Evolutionary conservation across 1,140 invertebrate species (phyloP), one percentile per base, ranked within the genome.

Genomic region (Zaprionus africanus): DNA sequence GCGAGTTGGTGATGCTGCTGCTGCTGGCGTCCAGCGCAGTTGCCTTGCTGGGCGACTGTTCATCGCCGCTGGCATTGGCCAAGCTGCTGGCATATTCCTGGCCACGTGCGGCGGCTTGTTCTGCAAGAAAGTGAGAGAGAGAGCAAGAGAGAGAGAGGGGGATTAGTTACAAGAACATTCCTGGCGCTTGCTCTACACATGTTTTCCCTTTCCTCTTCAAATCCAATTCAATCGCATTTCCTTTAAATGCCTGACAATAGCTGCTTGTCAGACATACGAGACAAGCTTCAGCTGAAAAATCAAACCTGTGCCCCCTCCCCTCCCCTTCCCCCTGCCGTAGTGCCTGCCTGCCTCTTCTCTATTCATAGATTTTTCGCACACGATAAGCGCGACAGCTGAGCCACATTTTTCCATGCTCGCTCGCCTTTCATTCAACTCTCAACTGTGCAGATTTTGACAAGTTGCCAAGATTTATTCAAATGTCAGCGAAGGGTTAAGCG

Each of bases 391-490:
- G 78, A 60, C 85, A 90, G 84, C 82, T 85, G 82, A 65, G 73
- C n/a, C 53, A 83, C 82, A 88, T 88, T 76, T 79, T 81, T 88
- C 71, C 84, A 88, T 78, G 82, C 64, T 64, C 74, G 51, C 58
- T 64, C 59, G 74, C 75, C 65, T 57, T 49, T 43, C 63, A 59
- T 53, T 77, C 75, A 64, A 74, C 59, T 53, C 59, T 66, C 77
- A 22, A 22, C 22, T 46, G 81, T 46, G 81, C 69, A 76, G 80
- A 87, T 87, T 88, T 88, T 81, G 84, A 84, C 81, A 81, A 81
- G 70, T 87, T 88, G 74, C 81, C 81, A 65, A 69, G 74, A 87
- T 88, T 86, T 88, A 87, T 87, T 87, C 84, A 87, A 88, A 86
- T 88, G 85, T 79, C 79, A 81, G 78, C 67, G 66, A 90, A 88